Evolutionary conservation across 1,140 invertebrate species (phyloP).

Genomic region (Lamellibrachia luymesi): DNA sequence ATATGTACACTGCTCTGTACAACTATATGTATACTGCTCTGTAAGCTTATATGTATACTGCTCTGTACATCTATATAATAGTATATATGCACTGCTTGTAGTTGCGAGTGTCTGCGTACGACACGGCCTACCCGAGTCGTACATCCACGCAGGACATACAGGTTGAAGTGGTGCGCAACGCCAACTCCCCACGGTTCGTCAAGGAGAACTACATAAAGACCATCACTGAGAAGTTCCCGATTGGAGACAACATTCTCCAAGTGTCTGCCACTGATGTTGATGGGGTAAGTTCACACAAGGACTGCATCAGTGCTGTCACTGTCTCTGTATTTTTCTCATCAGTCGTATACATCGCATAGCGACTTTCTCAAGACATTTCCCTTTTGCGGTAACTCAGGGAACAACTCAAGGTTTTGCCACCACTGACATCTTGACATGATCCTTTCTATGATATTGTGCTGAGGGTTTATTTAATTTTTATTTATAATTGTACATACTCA

Average conservation of each 20-base stretch:
- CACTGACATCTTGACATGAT: no score
- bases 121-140: constrained; percentile 10
- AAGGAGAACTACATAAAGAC: constrained; percentile 30
- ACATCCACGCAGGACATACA: not conserved
- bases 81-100: not conserved
- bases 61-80: no score
- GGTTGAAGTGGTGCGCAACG: constrained; percentile 15
- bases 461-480: no score
- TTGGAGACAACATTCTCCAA: constrained; percentile 38
- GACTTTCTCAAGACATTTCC: no score
- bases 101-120: constrained; percentile 18
- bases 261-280: constrained; percentile 58
- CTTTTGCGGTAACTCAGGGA: no score
- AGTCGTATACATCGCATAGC: no score
- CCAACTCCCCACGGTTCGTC: constrained; percentile 27
- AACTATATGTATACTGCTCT: no score
- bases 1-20: no score
- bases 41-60: no score
- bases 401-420: no score
- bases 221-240: constrained; percentile 41
- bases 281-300: constrained; percentile 43
- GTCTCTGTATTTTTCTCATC: constrained; percentile 13
- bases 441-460: no score
- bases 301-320: not conserved
- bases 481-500: no score